Evolutionary conservation across 2,113 vertebrate genomes (phyloP), one percentile per base, ranked within the genome.

Genomic region (Eulemur macaco): DNA sequence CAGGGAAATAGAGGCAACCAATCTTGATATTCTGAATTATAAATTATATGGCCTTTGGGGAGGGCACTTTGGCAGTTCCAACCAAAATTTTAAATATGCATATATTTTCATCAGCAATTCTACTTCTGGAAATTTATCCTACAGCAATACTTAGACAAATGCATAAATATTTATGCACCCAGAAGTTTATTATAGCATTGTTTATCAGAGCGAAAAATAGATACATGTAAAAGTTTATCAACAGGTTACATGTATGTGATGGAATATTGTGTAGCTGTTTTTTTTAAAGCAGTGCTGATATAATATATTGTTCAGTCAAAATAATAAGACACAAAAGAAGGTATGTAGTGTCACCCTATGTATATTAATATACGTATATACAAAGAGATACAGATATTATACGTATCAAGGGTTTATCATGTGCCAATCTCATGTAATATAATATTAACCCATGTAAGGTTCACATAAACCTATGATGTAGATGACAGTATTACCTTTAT

Each of bases 41-140:
- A 91, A 93, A 94, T 86, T 69, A 77, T 56, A 84, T 21, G 21
- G 27, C 31, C 82, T 77, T 56, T 82, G 1, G 27, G 45, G 54
- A 93, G 31, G 74, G 18, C 42, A 64, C 7, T 89, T 60, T 37
- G 29, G 54, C 31, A 95, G 39, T 86, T 86, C 78, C 63, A 89
- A 85, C 8, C 37, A 85, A 86, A 94, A 77, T 87, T 94, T 96
- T 91, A 97, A 96, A 81, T 74, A 4, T 78, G 50, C 39, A 56
- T 68, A 69, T 13, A 86, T 89, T 60, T 96, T 94, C 54, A 85
- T 93, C 77, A 93, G 10, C 58, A 96, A 78, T 93, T 80, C 6
- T 29, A 81, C 73, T 78, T 91, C 80, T 90, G 42, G 52, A 97
- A 89, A 93, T 73, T 12, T 89, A 85, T 71, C 93, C 34, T 90